Evolutionary conservation across 2,888 invertebrate genomes (phyloP), one percentile per base, ranked within the genome.

Genomic region (Tenthredo amoena): DNA sequence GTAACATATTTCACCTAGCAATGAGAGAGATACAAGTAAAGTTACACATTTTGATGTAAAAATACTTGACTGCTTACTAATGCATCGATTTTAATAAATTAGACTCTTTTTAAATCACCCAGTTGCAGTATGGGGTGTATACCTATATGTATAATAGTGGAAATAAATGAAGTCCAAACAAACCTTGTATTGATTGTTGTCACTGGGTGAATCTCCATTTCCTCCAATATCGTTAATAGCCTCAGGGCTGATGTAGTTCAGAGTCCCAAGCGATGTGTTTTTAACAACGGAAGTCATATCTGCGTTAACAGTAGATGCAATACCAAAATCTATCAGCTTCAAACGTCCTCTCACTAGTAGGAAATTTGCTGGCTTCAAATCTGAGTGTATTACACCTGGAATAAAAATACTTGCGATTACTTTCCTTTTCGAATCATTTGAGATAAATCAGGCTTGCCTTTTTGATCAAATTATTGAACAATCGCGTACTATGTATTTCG

Each of bases 281-380:
- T 97, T 98, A 83, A 97, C 95, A 85, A 99, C 97, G 90, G 97
- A 98, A 0, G 99, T 99, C 93, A 97, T 97, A 93, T 99, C 98
- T 85, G 95, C 95, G 89, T 97, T 97, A 88, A 99, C 96, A 83
- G 97, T 96, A 76, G 98, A 97, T 77, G 99, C 98, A 91, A 99
- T 99, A 84, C 99, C 99, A 94, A 99, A 99, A 94, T 99, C 99
- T 88, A 99, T 99, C 86, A 99, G 94, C 94, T 99, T 99, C 85
- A 99, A 94, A 71, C 96, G 95, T 1, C 97, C 98, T 87, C 96
- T 96, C 7, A 98, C 97, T 91, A 98, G 95, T 68, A 99, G 95
- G 94, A 99, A 99, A 94, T 99, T 99, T 0, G 98, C 98, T 0
- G 99, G 99, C 93, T 99, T 99, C 89, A 99, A 94, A 94, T 99